phyloP scores from a whole-genome alignment of 2,113 vertebrate genomes.

The Podocnemis expansa region DNA sequence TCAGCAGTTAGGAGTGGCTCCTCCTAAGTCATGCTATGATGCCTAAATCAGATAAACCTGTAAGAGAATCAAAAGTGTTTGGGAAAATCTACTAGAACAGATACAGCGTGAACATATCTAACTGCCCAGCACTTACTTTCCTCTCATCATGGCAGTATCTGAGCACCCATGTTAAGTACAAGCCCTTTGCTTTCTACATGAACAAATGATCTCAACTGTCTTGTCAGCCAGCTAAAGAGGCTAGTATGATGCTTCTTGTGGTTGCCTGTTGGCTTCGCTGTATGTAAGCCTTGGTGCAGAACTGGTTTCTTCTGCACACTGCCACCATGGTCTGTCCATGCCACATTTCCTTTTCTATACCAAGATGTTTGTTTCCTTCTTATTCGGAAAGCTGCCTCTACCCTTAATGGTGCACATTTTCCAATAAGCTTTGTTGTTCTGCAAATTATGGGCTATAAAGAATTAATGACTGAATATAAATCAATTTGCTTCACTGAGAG shows the following conservation, averaged over 20 bases:
- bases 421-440: conserved; percentile 37
- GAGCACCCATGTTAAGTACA: background rate
- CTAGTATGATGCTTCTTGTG: rapidly evolving
- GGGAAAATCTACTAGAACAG: rapidly evolving
- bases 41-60: background rate
- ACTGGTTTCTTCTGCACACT: background rate
- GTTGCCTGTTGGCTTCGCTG: rapidly evolving
- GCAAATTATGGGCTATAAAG: conserved; percentile 61
- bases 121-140: rapidly evolving
- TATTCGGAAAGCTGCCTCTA: background rate
- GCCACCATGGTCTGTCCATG: background rate
- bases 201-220: background rate
- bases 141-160: background rate
- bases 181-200: rapidly evolving
- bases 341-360: background rate
- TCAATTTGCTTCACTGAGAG: conserved; percentile 44
- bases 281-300: background rate
- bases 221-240: rapidly evolving
- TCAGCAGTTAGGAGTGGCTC: background rate
- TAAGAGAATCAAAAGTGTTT: background rate
- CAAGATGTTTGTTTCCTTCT: background rate
- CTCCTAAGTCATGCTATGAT: background rate
- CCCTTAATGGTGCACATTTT: conserved; percentile 26
- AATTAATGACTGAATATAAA: conserved; percentile 65
- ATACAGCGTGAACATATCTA: rapidly evolving